Evolutionary conservation across 2,797 vertebrate genomes (phyloP), one percentile per base, ranked within the genome.

Genomic region (Acestrorhynchus altus): DNA sequence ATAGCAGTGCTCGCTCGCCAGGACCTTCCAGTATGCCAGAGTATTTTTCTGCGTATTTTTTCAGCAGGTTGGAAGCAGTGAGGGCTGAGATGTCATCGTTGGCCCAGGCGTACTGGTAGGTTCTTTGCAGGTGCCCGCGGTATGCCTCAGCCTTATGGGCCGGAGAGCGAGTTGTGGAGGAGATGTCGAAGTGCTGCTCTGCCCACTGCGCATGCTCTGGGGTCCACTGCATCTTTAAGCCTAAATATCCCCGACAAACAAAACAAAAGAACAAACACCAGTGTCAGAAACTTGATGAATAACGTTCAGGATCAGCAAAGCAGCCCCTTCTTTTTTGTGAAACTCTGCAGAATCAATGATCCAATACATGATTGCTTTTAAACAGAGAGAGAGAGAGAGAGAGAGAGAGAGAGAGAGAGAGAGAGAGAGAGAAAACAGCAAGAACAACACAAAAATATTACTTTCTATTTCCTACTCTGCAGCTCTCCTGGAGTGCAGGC

Each of bases 201-300:
- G 97, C 98, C 98, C 98, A 99, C 95, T 99, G 98, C 86, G 96
- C 97, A 94, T 99, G 98, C 94, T 99, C 98, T 20, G 96, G 98
- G 94, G 96, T 99, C 98, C 98, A 99, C 98, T 99, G 98, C 98
- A 99, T 99, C 96, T 99, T 99, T 96, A 99, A 94, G 96, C 98
- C 98, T 99, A 86, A 88, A 86, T 85, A 89, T 65, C 42, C 67
- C 76, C 89, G 70, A 89, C 22, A 72, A 70, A 79, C 24, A 76
- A 64, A 69, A 35, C 49, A 77, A 72, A 65, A 46, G 81, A 76
- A 85, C 63, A 81, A 77, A 90, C 71, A 89, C 78, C 86, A n/a
- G 82, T 73, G 75, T 89, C 65, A 90, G 79, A 81, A 85, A 77
- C 67, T 11, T 70, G 77, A 83, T 78, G 68, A 84, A 72, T 60